Evolutionary conservation across 2,797 vertebrate species (phyloP).

Genomic region (Sebastes kiyomatsui): DNA sequence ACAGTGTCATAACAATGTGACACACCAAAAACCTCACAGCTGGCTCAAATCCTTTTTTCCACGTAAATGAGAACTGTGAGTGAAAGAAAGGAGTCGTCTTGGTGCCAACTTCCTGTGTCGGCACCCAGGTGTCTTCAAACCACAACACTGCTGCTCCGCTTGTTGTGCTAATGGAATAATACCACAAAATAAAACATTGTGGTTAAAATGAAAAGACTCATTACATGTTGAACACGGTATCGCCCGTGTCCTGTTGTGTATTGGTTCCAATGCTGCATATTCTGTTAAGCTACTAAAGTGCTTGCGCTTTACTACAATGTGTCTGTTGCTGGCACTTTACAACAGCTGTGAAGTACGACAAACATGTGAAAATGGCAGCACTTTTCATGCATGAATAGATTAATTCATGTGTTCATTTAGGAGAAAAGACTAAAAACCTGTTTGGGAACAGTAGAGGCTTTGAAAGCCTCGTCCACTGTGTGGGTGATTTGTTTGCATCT

Average conservation of each 20-base stretch:
- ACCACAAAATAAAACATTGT: neutral
- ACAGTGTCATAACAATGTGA: conserved; percentile 5
- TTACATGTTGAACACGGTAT: neutral
- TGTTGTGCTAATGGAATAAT: neutral
- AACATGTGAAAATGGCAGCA: neutral
- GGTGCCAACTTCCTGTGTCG: conserved; percentile 14
- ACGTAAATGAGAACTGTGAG: conserved; percentile 9
- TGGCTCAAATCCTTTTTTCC: neutral
- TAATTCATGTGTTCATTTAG: neutral
- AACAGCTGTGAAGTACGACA: neutral
- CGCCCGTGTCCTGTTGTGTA: fast-evolving
- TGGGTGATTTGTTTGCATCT: conserved; percentile 1
- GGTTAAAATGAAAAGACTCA: neutral
- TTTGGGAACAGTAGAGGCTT: neutral
- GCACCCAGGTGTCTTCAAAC: neutral
- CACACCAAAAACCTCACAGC: neutral
- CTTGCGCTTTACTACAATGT: neutral
- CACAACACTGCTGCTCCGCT: neutral
- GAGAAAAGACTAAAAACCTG: neutral
- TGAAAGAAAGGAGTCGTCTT: neutral
- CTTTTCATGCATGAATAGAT: neutral
- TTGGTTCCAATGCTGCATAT: neutral
- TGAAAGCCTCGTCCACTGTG: neutral
- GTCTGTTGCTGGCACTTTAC: neutral
- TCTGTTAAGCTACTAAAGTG: neutral